Evolutionary conservation across 2,888 invertebrate species (phyloP).

Genomic region (Cabera pusaria): DNA sequence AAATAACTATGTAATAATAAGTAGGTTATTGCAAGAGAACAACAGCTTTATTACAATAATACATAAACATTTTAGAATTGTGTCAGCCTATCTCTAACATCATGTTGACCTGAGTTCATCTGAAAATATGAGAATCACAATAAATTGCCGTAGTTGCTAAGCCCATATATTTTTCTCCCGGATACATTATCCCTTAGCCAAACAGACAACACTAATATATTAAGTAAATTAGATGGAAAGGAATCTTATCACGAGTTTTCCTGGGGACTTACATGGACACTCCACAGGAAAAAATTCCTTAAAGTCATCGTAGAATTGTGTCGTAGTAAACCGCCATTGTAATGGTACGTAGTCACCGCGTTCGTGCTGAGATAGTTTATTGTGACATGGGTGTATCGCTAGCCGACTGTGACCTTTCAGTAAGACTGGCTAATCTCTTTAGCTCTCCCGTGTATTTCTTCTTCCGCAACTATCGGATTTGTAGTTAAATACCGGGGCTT

Average conservation of each 20-base stretch:
- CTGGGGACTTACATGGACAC: conserved; percentile 3
- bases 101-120: too few relatives aligned
- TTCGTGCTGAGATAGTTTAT: background rate
- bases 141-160: too few relatives aligned
- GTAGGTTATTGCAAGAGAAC: too few relatives aligned
- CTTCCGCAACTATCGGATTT: conserved; percentile 7
- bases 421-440: conserved; percentile 7
- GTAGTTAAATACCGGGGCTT: conserved; percentile 6
- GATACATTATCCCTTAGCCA: too few relatives aligned
- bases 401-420: conserved; percentile 4
- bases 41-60: too few relatives aligned
- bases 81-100: too few relatives aligned
- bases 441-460: conserved; percentile 7
- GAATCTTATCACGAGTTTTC: conserved; percentile 14
- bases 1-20: too few relatives aligned
- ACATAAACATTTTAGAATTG: too few relatives aligned
- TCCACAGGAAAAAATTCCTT: conserved; percentile 1
- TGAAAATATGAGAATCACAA: too few relatives aligned
- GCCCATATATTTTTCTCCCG: too few relatives aligned
- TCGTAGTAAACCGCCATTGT: background rate
- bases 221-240: conserved; percentile 18
- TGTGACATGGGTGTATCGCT: too few relatives aligned
- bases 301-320: background rate
- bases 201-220: conserved; percentile 9
- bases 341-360: background rate